Conservation (phyloP, 53 echinoderm and acorn worm species). For the Hippasteria phrygiana region DNA sequence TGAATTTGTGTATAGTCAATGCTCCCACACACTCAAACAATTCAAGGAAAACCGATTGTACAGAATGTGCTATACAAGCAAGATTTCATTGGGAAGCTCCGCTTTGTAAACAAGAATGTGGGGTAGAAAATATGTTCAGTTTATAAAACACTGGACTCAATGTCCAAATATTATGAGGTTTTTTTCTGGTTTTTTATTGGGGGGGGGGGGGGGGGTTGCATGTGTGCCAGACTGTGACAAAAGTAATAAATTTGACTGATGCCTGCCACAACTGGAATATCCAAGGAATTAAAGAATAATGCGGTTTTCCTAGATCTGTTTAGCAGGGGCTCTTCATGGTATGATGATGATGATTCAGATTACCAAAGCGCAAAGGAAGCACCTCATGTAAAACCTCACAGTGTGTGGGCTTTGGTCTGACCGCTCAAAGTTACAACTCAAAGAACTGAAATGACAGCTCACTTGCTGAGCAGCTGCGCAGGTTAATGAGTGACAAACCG, state of each 20-base stretch:
- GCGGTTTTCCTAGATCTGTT: neutral
- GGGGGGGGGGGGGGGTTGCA: neutral
- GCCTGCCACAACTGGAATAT: neutral
- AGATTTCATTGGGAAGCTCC: neutral
- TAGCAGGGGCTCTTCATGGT: neutral
- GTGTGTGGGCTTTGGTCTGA: neutral
- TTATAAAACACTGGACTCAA: neutral
- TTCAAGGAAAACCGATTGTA: too few species aligned
- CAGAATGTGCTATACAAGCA: too few species aligned
- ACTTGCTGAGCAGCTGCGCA: neutral
- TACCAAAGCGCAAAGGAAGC: neutral
- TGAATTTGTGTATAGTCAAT: too few species aligned
- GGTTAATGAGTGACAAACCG: neutral
- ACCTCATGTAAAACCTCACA: neutral
- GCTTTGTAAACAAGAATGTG: neutral
- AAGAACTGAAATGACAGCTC: slow-evolving; percentile 7
- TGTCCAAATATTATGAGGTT: slow-evolving; percentile 9
- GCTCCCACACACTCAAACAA: too few species aligned
- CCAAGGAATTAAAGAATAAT: neutral
- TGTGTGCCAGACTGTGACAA: slow-evolving; percentile 10
- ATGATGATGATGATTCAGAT: slow-evolving; percentile 1
- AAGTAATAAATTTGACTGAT: slow-evolving; percentile 9
- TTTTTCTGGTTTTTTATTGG: too few species aligned
- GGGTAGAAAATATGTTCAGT: slow-evolving; percentile 11
- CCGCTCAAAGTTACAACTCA: neutral